phyloP scores from a whole-genome alignment of 35 echinoderm and acorn worm species.

The Diadema setosum region DNA sequence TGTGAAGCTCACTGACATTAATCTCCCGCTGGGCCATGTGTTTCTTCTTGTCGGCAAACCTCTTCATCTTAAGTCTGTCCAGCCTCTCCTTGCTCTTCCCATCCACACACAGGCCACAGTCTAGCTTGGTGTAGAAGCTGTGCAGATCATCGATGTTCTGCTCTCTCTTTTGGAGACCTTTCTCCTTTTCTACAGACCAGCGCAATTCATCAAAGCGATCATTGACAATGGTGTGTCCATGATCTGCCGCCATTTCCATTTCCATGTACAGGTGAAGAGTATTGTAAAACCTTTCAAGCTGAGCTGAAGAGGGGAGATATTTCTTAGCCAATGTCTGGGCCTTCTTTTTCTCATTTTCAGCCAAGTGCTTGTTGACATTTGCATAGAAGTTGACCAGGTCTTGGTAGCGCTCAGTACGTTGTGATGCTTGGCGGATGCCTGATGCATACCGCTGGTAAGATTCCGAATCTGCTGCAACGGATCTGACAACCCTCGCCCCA shows the following conservation, averaged over 20 bases:
- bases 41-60: background rate
- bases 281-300: constrained; percentile 41
- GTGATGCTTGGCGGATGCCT: constrained; percentile 32
- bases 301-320: constrained; percentile 29
- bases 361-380: constrained; percentile 33
- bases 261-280: constrained; percentile 50
- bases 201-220: background rate
- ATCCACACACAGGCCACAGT: constrained; percentile 14
- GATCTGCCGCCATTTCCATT: constrained; percentile 33
- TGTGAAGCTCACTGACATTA: constrained; percentile 33
- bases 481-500: constrained; percentile 8
- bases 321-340: constrained; percentile 18
- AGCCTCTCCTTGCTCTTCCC: constrained; percentile 2
- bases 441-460: constrained; percentile 49
- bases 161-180: constrained; percentile 29
- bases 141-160: constrained; percentile 42
- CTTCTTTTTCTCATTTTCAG: constrained; percentile 29
- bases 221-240: constrained; percentile 18
- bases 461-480: constrained; percentile 31
- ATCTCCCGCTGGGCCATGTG: constrained; percentile 18
- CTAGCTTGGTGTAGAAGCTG: constrained; percentile 37
- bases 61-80: constrained; percentile 21
- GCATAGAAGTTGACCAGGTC: constrained; percentile 58
- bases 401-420: constrained; percentile 33
- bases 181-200: constrained; percentile 47